These are phyloP conservation scores for Botia almorhae DNA, from an alignment of 2,797 vertebrate species.

Conservation along the genomic window DNA sequence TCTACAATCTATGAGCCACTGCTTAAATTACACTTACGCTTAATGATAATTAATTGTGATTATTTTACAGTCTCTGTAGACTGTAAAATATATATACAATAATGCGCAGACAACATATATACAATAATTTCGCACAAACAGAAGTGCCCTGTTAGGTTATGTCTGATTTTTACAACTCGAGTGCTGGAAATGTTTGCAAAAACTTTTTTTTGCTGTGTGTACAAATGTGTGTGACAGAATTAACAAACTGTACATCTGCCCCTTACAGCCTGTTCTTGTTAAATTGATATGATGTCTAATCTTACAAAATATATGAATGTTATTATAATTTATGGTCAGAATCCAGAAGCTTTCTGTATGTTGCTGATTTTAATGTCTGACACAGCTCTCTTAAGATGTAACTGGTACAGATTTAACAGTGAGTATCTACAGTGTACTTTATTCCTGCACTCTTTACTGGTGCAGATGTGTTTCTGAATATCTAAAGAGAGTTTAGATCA, in stretches of 20 bases:
- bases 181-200: too few species aligned
- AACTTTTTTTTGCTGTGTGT: too few species aligned
- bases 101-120: background rate
- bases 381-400: conserved; percentile 17
- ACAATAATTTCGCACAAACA: background rate
- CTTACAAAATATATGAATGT: background rate
- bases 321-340: too few species aligned
- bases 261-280: conserved; percentile 9
- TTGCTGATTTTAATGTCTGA: conserved; percentile 3
- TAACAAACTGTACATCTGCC: background rate
- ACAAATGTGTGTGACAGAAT: too few species aligned
- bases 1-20: background rate
- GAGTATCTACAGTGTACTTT: conserved; percentile 19
- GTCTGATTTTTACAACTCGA: too few species aligned
- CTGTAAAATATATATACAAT: too few species aligned
- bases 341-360: too few species aligned
- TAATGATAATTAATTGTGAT: background rate
- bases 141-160: too few species aligned
- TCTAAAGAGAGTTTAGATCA: conserved; percentile 51
- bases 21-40: background rate
- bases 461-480: conserved; percentile 29
- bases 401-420: conserved; percentile 32
- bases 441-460: conserved; percentile 24
- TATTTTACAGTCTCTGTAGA: background rate
- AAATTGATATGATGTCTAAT: background rate